These are phyloP conservation scores for Geotrypetes seraphini DNA, from an alignment of 2,797 vertebrate species.

Conservation along the genomic window DNA sequence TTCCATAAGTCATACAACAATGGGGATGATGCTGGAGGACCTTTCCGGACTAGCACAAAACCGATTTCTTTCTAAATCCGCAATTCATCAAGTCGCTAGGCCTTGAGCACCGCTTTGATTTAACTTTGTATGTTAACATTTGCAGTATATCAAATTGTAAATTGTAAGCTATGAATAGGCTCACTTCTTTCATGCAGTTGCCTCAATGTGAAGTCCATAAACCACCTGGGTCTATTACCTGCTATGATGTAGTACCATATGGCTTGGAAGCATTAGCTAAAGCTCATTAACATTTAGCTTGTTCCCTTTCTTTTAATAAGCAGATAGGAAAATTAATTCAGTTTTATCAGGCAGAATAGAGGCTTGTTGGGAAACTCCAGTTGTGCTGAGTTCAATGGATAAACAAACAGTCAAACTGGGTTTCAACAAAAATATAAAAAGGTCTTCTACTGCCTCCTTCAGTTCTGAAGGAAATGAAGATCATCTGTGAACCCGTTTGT, in stretches of 20 bases:
- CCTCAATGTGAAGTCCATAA: slow-evolving; percentile 11
- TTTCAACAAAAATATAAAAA: slow-evolving; percentile 27
- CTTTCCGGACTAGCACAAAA: too few species aligned
- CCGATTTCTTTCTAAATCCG: too few species aligned
- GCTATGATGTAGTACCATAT: slow-evolving; percentile 22
- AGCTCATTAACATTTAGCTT: slow-evolving; percentile 5
- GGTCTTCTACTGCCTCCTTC: slow-evolving; percentile 1
- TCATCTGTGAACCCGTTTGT: slow-evolving; percentile 19
- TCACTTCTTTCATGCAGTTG: too few species aligned
- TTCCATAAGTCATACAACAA: too few species aligned
- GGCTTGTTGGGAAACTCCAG: slow-evolving; percentile 17
- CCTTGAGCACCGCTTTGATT: too few species aligned
- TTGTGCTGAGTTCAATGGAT: slow-evolving; percentile 17
- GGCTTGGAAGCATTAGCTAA: too few species aligned
- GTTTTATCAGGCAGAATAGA: slow-evolving; percentile 5
- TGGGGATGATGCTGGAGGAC: too few species aligned
- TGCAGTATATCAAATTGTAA: too few species aligned
- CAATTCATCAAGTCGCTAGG: too few species aligned
- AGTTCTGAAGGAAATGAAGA: slow-evolving; percentile 7
- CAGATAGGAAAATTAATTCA: not conserved
- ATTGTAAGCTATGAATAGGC: too few species aligned
- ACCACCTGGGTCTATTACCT: slow-evolving; percentile 6
- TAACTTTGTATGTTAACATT: too few species aligned
- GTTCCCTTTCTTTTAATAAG: fast-evolving
- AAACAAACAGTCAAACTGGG: slow-evolving; percentile 11